These are phyloP conservation scores for Hycleus phaleratus DNA, from an alignment of 1,140 invertebrate genomes.

Conservation along the genomic window DNA sequence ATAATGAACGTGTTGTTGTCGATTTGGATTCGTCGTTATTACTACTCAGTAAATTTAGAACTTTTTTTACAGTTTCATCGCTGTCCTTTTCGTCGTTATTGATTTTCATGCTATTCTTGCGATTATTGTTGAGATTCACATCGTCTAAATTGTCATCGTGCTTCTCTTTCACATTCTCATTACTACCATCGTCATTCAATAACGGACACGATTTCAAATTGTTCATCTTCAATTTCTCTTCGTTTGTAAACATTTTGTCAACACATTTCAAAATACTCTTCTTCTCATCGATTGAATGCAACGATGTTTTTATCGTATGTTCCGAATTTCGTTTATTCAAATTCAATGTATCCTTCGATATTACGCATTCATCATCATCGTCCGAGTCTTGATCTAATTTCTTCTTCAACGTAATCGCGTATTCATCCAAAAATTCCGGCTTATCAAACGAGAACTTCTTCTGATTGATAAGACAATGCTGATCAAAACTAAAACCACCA, in stretches of 20 bases:
- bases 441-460: slow-evolving; percentile 37
- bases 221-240: slow-evolving; percentile 25
- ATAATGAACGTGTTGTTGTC: slow-evolving; percentile 19
- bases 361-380: slow-evolving; percentile 26
- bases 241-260: slow-evolving; percentile 22
- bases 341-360: slow-evolving; percentile 38
- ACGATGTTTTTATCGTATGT: slow-evolving; percentile 31
- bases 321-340: slow-evolving; percentile 39
- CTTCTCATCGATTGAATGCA: slow-evolving; percentile 29
- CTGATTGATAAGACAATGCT: slow-evolving; percentile 32
- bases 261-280: slow-evolving; percentile 34
- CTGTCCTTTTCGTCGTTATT: slow-evolving; percentile 13
- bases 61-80: slow-evolving; percentile 18
- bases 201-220: slow-evolving; percentile 10
- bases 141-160: slow-evolving; percentile 4
- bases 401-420: slow-evolving; percentile 33
- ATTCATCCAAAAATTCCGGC: slow-evolving; percentile 37
- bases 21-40: neutral
- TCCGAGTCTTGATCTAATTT: slow-evolving; percentile 23
- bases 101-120: slow-evolving; percentile 18
- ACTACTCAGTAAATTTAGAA: neutral
- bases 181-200: neutral
- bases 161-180: too few species aligned
- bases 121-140: slow-evolving; percentile 7
- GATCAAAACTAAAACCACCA: slow-evolving; percentile 38